These are phyloP conservation scores for Macaca nemestrina DNA, from an alignment of 2,113 vertebrate species.

Conservation along the genomic window DNA sequence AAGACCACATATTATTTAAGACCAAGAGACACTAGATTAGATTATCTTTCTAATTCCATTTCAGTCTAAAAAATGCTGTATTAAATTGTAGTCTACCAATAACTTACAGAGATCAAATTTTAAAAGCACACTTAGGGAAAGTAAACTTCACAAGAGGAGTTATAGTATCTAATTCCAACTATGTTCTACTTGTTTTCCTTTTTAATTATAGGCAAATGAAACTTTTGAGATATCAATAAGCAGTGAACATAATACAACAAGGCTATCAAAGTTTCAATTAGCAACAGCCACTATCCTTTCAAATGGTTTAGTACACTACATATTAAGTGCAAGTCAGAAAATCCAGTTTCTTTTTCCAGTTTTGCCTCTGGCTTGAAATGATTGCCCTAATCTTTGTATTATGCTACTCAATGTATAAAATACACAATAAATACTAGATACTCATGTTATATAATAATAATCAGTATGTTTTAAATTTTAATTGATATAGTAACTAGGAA, in stretches of 20 bases:
- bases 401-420: slow-evolving; percentile 38
- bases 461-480: slow-evolving; percentile 9
- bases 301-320: not conserved
- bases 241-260: not conserved
- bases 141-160: not conserved
- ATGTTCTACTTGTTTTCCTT: slow-evolving; percentile 1
- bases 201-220: slow-evolving; percentile 41
- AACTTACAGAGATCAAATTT: slow-evolving; percentile 37
- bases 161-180: not conserved
- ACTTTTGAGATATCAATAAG: not conserved
- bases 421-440: not conserved
- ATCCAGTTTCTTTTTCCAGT: slow-evolving; percentile 42
- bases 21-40: slow-evolving; percentile 26
- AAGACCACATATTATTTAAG: slow-evolving; percentile 13
- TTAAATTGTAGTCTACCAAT: not conserved
- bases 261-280: not conserved
- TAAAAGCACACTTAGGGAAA: slow-evolving; percentile 26
- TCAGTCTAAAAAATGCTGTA: slow-evolving; percentile 1
- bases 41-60: slow-evolving; percentile 18
- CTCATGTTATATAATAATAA: not conserved
- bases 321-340: slow-evolving; percentile 28
- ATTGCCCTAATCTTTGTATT: not conserved
- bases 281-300: not conserved
- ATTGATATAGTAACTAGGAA: slow-evolving; percentile 16
- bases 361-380: slow-evolving; percentile 46